Percentiles rank a stretch among this genome's conserved stretches.
Conservation (phyloP, 2,888 invertebrate species). For the Rosalia funebris region DNA sequence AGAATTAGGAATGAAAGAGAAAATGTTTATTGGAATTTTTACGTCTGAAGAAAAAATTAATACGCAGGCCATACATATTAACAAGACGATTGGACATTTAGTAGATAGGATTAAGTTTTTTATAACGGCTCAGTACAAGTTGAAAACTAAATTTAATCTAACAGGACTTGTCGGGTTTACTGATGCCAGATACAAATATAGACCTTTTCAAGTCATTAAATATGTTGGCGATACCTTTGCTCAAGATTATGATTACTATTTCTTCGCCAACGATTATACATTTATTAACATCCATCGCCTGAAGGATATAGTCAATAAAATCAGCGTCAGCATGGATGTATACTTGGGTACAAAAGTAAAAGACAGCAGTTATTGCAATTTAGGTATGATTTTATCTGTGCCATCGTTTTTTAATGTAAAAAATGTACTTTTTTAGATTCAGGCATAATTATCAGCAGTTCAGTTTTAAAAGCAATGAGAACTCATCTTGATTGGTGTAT, state of each 20-base stretch:
- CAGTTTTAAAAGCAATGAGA: slow-evolving; percentile 81
- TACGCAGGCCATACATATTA: slow-evolving; percentile 82
- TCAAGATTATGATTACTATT: slow-evolving; percentile 93
- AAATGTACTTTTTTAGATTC: slow-evolving; percentile 68
- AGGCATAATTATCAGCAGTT: slow-evolving; percentile 89
- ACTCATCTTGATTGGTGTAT: slow-evolving; percentile 89
- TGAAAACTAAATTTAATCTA: slow-evolving; percentile 58
- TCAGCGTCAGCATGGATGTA: slow-evolving; percentile 87
- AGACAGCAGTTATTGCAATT: slow-evolving; percentile 73
- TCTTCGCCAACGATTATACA: slow-evolving; percentile 84
- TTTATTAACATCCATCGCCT: slow-evolving; percentile 86
- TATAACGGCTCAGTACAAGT: slow-evolving; percentile 63
- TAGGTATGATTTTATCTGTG: slow-evolving; percentile 66
- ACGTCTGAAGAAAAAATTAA: slow-evolving; percentile 79
- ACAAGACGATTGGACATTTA: slow-evolving; percentile 85
- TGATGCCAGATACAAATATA: slow-evolving; percentile 78
- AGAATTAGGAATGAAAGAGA: slow-evolving; percentile 92
- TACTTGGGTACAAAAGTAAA: slow-evolving; percentile 79
- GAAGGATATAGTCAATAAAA: slow-evolving; percentile 75
- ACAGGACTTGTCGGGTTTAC: slow-evolving; percentile 83
- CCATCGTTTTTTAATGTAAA: not conserved
- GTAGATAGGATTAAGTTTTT: slow-evolving; percentile 79
- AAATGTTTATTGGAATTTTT: slow-evolving; percentile 87
- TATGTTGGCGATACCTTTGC: slow-evolving; percentile 90
- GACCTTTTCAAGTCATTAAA: slow-evolving; percentile 88